Evolutionary conservation across 2,797 vertebrate genomes (phyloP).

Genomic region (Centroberyx gerrardi): DNA sequence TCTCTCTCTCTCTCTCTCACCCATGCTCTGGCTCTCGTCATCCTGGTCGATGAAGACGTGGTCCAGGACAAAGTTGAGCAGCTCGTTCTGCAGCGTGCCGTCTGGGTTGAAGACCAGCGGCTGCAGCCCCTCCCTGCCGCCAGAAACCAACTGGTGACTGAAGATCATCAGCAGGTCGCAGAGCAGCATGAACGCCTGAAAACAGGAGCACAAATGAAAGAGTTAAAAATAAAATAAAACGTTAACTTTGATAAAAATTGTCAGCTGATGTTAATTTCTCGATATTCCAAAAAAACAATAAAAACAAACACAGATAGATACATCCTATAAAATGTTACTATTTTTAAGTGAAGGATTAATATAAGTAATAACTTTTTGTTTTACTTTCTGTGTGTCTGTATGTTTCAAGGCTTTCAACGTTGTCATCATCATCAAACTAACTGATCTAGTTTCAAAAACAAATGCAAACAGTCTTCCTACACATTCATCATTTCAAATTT

Average conservation of each 20-base stretch:
- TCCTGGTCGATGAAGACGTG: conserved; percentile 99
- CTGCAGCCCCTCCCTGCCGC: conserved; percentile 94
- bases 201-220: background rate
- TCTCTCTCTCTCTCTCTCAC: conserved; percentile 77
- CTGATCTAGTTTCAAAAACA: too few relatives aligned
- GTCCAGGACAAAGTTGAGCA: conserved; percentile 98
- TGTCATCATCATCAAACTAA: too few relatives aligned
- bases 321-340: background rate
- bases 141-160: conserved; percentile 95
- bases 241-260: background rate
- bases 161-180: conserved; percentile 99
- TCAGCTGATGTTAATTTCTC: too few relatives aligned
- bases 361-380: too few relatives aligned
- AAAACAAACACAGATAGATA: background rate
- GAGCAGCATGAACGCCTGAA: conserved; percentile 97
- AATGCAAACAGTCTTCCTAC: too few relatives aligned
- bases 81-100: conserved; percentile 94
- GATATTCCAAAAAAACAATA: background rate
- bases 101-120: conserved; percentile 98
- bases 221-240: background rate
- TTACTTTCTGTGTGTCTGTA: too few relatives aligned
- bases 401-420: too few relatives aligned
- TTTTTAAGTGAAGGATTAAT: too few relatives aligned
- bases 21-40: conserved; percentile 99
- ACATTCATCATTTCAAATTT: too few relatives aligned